Evolutionary conservation across 2,888 invertebrate species (phyloP).

Genomic region (Fragum sueziense): DNA sequence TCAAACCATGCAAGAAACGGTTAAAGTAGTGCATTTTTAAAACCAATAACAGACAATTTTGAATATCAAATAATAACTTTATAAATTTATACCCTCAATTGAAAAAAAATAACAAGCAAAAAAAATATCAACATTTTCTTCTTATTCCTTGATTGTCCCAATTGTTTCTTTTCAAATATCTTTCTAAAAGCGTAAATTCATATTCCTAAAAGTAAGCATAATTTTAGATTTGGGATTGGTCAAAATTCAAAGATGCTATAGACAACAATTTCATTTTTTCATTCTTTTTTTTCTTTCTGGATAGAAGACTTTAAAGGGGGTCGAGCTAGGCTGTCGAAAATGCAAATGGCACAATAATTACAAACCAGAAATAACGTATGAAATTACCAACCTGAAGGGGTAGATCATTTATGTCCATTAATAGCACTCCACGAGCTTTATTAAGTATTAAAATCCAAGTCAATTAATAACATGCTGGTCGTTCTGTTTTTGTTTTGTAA

Average conservation of each 20-base stretch:
- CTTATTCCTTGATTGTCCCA: neutral
- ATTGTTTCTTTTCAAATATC: neutral
- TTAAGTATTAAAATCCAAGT: too few species aligned
- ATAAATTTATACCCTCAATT: neutral
- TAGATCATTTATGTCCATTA: too few species aligned
- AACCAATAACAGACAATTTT: neutral
- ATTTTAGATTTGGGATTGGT: neutral
- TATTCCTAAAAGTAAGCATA: neutral
- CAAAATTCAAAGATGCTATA: too few species aligned
- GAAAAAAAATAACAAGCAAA: neutral
- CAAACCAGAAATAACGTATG: too few species aligned
- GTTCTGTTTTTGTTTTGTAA: too few species aligned
- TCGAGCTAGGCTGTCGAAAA: too few species aligned
- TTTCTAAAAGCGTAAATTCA: neutral
- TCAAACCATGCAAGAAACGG: neutral
- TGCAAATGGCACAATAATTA: too few species aligned
- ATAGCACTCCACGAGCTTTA: too few species aligned
- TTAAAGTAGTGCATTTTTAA: neutral
- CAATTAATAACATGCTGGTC: too few species aligned
- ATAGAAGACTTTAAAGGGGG: neutral
- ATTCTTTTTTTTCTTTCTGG: neutral
- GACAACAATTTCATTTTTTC: neutral
- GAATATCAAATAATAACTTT: neutral
- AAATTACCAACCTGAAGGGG: too few species aligned
- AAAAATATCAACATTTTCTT: neutral